Percentiles rank a stretch among this genome's conserved stretches.
phyloP scores from a whole-genome alignment of 2,113 vertebrate genomes.

The Oncorhynchus tshawytscha region DNA sequence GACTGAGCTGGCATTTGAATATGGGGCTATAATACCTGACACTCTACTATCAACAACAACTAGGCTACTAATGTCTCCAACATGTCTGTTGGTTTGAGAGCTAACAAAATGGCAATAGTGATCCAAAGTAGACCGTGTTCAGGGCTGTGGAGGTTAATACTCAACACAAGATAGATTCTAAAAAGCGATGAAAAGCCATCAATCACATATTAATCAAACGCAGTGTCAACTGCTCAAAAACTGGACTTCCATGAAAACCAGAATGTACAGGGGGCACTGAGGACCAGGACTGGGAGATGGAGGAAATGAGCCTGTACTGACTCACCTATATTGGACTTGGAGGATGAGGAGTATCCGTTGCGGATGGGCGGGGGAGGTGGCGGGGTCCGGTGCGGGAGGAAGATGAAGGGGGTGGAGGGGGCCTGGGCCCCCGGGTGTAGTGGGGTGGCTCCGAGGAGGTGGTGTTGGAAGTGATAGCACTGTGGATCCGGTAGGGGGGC shows the following conservation, averaged over 20 bases:
- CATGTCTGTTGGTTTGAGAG: neutral
- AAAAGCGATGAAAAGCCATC: no score
- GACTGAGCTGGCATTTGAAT: slow-evolving; percentile 42
- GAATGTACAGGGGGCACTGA: no score
- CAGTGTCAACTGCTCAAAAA: no score
- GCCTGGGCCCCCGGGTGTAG: slow-evolving; percentile 75
- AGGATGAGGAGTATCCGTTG: slow-evolving; percentile 82
- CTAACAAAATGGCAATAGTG: no score
- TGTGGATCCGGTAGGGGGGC: slow-evolving; percentile 82
- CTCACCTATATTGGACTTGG: slow-evolving; percentile 85
- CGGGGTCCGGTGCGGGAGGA: slow-evolving; percentile 81
- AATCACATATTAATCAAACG: no score
- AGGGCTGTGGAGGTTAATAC: no score
- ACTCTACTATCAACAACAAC: slow-evolving; percentile 6
- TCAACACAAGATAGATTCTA: no score
- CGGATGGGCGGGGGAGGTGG: slow-evolving; percentile 88
- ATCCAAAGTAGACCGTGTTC: no score
- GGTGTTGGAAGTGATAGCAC: slow-evolving; percentile 27
- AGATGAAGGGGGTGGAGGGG: slow-evolving; percentile 76
- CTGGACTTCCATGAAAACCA: no score
- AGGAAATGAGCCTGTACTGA: slow-evolving; percentile 10
- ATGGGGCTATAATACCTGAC: slow-evolving; percentile 1
- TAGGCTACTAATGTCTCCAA: neutral
- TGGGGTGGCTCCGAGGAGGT: slow-evolving; percentile 60
- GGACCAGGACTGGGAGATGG: neutral